A percentile compares a stretch with the other conserved stretches of the same genome.
Evolutionary conservation across 2,888 invertebrate genomes (phyloP).

Genomic region (Andrena praecox): DNA sequence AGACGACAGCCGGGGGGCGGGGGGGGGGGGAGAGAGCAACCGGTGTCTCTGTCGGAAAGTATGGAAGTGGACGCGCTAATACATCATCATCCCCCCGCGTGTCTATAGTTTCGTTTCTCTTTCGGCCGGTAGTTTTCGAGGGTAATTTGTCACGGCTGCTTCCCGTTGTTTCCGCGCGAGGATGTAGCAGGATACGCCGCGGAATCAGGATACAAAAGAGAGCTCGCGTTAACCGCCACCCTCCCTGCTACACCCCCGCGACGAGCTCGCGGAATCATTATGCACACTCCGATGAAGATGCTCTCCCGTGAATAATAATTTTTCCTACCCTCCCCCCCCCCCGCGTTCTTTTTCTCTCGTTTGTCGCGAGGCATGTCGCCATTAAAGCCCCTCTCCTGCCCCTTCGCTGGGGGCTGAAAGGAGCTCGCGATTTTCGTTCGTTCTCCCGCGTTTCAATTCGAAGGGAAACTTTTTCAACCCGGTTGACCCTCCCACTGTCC

Average conservation of each 20-base stretch:
- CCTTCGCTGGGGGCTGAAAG: neutral
- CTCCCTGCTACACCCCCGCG: constrained; percentile 15
- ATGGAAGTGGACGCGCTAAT: constrained; percentile 55
- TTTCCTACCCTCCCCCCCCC: neutral
- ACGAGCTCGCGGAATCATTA: constrained; percentile 47
- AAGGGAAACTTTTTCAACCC: neutral
- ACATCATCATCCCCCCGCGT: constrained; percentile 53
- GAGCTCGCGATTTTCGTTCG: neutral
- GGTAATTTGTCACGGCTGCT: constrained; percentile 65
- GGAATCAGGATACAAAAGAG: constrained; percentile 51
- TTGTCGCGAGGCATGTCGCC: constrained; percentile 9
- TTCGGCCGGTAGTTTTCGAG: constrained; percentile 59
- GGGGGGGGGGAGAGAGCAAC: neutral
- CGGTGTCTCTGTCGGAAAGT: constrained; percentile 24
- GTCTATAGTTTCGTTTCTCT: constrained; percentile 63
- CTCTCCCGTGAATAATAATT: constrained; percentile 43
- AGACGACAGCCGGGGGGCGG: neutral
- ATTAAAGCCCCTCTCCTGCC: constrained; percentile 9
- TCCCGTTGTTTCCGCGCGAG: constrained; percentile 44
- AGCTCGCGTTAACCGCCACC: constrained; percentile 14
- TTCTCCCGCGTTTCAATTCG: constrained; percentile 14
- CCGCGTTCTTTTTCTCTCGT: neutral
- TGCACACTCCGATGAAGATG: constrained; percentile 47
- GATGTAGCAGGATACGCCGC: constrained; percentile 27
- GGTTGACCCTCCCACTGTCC: neutral